A percentile compares a stretch with the other conserved stretches of the same genome.
These are phyloP conservation scores for Taeniopygia guttata DNA, from an alignment of 2,797 vertebrate genomes.

Conservation along the genomic window DNA sequence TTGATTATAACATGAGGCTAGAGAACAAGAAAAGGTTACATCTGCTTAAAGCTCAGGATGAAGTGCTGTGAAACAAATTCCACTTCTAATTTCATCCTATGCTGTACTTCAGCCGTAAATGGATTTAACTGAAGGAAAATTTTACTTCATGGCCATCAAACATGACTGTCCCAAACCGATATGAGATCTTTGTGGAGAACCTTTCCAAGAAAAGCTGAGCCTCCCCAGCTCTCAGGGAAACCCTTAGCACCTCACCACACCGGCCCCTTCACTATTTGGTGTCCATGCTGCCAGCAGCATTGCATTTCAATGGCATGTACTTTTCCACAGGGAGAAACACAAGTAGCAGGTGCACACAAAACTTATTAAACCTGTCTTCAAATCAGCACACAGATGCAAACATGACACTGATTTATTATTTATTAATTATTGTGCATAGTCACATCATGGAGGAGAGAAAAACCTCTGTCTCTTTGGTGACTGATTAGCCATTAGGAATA, in stretches of 20 bases:
- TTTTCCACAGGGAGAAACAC: neutral
- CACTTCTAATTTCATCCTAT: neutral
- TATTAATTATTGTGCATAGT: neutral
- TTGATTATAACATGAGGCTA: neutral
- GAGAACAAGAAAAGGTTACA: neutral
- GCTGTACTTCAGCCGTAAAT: neutral
- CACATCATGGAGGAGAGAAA: neutral
- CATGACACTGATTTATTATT: neutral
- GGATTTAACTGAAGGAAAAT: neutral
- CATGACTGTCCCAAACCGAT: fast-evolving
- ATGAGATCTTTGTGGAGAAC: neutral
- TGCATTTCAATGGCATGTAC: neutral
- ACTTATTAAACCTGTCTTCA: neutral
- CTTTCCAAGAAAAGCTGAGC: neutral
- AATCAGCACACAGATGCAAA: neutral
- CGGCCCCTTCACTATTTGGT: fast-evolving
- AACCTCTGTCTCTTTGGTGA: neutral
- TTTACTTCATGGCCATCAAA: neutral
- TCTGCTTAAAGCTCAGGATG: neutral
- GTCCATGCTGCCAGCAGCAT: neutral
- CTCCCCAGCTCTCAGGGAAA: neutral
- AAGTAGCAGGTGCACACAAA: neutral
- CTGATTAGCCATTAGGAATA: neutral
- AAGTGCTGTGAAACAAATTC: neutral
- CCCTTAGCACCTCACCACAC: neutral